Evolutionary conservation across 2,797 vertebrate species (phyloP).

Genomic region (Pseudomugil tenellus): DNA sequence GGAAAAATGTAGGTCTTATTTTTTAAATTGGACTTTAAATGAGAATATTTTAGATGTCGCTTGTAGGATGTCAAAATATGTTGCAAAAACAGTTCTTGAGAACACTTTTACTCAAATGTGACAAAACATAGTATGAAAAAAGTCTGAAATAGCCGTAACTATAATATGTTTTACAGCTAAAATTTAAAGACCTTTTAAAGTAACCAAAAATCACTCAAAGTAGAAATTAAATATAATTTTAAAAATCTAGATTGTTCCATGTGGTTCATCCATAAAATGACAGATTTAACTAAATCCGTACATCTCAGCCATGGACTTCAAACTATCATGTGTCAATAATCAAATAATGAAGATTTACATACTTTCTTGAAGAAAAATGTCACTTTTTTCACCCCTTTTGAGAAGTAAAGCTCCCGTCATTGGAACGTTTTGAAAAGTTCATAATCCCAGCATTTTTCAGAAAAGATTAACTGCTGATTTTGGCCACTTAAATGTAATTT

Average conservation of each 20-base stretch:
- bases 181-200: neutral
- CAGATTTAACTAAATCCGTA: neutral
- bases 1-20: constrained; percentile 3
- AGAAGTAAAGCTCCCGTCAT: neutral
- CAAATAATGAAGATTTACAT: neutral
- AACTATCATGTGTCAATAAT: neutral
- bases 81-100: neutral
- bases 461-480: neutral
- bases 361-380: neutral
- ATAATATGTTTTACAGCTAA: neutral
- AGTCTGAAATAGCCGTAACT: neutral
- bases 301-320: neutral
- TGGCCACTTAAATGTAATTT: neutral
- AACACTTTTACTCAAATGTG: neutral
- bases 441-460: neutral
- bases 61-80: neutral
- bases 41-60: neutral
- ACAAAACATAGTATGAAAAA: neutral
- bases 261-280: neutral
- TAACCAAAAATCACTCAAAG: neutral
- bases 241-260: neutral
- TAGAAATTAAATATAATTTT: neutral
- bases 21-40: constrained; percentile 4
- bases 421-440: neutral
- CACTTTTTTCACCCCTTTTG: neutral